A percentile compares a stretch with the other conserved stretches of the same genome.
phyloP scores from a whole-genome alignment of 2,888 invertebrate species.

The Sinhomidia bicolor region DNA sequence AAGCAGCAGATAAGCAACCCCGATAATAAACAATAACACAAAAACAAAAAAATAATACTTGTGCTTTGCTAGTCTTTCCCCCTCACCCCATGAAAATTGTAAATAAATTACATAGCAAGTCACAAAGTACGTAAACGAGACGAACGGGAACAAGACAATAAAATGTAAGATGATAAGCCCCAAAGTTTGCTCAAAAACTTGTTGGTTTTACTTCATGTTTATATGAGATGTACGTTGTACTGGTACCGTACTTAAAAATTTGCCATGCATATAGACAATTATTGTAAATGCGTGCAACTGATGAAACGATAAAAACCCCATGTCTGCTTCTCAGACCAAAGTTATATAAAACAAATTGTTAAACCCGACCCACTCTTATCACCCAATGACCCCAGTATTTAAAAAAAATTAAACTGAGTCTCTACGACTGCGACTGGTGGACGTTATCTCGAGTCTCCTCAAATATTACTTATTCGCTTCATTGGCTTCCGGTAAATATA shows the following conservation, averaged over 20 bases:
- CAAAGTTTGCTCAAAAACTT: slow-evolving; percentile 11
- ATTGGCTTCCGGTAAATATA: slow-evolving; percentile 1
- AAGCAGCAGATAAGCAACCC: slow-evolving; percentile 75
- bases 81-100: slow-evolving; percentile 60
- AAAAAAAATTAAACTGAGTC: not conserved
- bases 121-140: slow-evolving; percentile 78
- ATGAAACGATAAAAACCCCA: slow-evolving; percentile 31
- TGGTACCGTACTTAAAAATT: no score
- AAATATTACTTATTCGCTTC: not conserved
- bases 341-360: not conserved
- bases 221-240: slow-evolving; percentile 8
- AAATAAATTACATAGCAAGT: slow-evolving; percentile 68
- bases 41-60: slow-evolving; percentile 67
- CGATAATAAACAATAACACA: slow-evolving; percentile 73
- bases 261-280: slow-evolving; percentile 20
- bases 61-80: slow-evolving; percentile 72
- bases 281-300: slow-evolving; percentile 37
- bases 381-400: not conserved
- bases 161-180: slow-evolving; percentile 44
- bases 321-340: not conserved
- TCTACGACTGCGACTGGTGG: not conserved
- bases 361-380: not conserved
- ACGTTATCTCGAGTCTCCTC: not conserved
- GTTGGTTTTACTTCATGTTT: not conserved
- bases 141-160: slow-evolving; percentile 74